Conservation (phyloP, 2,113 vertebrate species). For the Alligator sinensis region DNA sequence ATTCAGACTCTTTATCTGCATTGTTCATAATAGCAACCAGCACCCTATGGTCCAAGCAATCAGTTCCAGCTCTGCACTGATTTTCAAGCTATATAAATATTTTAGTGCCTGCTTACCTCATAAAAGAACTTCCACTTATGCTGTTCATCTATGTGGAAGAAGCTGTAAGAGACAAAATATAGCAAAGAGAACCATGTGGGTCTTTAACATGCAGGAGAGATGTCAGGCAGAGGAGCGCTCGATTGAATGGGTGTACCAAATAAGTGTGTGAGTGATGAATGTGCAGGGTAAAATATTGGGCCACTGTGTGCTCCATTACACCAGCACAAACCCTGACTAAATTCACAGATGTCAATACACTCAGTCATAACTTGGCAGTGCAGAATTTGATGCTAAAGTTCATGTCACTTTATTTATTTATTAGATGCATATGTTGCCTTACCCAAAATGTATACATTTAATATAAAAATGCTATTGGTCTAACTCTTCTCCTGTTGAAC, state of each 20-base stretch:
- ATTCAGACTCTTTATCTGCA: not conserved
- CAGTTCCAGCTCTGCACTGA: not conserved
- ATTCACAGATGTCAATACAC: not conserved
- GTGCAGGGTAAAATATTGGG: not conserved
- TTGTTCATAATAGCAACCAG: accelerated
- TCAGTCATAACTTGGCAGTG: not conserved
- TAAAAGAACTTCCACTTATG: not conserved
- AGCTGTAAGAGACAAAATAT: conserved; percentile 8
- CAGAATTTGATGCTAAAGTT: not conserved
- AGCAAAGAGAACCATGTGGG: not conserved
- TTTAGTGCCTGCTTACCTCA: not conserved
- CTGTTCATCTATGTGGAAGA: not conserved
- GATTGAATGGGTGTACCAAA: not conserved
- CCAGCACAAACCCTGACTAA: not conserved
- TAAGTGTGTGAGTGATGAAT: not conserved
- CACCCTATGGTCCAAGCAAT: not conserved
- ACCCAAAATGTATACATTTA: not conserved
- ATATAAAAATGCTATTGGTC: not conserved
- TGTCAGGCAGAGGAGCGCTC: not conserved
- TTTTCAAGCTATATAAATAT: accelerated
- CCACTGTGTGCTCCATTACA: not conserved
- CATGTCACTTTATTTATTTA: not conserved
- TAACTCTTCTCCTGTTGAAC: not conserved
- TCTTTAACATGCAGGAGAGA: not conserved
- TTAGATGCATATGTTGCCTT: too few species aligned